Conservation (phyloP, 2,888 invertebrate genomes). For the Keiferia lycopersicella region DNA sequence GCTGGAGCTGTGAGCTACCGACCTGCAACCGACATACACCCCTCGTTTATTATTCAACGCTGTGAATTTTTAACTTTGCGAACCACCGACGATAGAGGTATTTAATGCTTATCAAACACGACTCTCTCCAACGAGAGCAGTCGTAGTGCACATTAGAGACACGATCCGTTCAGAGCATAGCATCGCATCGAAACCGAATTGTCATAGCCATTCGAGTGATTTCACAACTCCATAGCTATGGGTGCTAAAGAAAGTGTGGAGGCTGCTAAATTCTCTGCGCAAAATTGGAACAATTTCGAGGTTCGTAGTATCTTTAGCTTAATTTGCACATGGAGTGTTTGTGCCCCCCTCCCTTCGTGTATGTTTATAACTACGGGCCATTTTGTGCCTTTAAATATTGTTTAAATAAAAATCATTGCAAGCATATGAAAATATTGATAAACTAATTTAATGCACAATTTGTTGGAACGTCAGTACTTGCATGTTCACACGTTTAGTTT, state of each 20-base stretch:
- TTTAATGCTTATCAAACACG: slow-evolving; percentile 70
- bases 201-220: slow-evolving; percentile 76
- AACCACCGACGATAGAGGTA: slow-evolving; percentile 74
- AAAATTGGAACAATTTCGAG: slow-evolving; percentile 91
- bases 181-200: slow-evolving; percentile 73
- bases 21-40: slow-evolving; percentile 63
- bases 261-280: slow-evolving; percentile 90
- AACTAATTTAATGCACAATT: slow-evolving; percentile 65
- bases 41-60: slow-evolving; percentile 75
- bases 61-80: slow-evolving; percentile 75
- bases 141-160: slow-evolving; percentile 75
- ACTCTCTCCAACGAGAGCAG: slow-evolving; percentile 66
- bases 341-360: slow-evolving; percentile 71
- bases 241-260: slow-evolving; percentile 92
- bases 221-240: slow-evolving; percentile 82
- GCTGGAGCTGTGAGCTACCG: slow-evolving; percentile 45
- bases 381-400: slow-evolving; percentile 42
- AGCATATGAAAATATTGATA: slow-evolving; percentile 50
- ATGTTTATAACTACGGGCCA: slow-evolving; percentile 62
- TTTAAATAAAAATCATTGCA: slow-evolving; percentile 47
- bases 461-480: slow-evolving; percentile 56
- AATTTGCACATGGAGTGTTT: slow-evolving; percentile 80
- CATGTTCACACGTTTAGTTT: slow-evolving; percentile 64
- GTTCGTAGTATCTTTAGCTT: slow-evolving; percentile 82
- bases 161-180: slow-evolving; percentile 71